phyloP scores from a whole-genome alignment of 2,797 vertebrate genomes.

The Thalassophryne amazonica region DNA sequence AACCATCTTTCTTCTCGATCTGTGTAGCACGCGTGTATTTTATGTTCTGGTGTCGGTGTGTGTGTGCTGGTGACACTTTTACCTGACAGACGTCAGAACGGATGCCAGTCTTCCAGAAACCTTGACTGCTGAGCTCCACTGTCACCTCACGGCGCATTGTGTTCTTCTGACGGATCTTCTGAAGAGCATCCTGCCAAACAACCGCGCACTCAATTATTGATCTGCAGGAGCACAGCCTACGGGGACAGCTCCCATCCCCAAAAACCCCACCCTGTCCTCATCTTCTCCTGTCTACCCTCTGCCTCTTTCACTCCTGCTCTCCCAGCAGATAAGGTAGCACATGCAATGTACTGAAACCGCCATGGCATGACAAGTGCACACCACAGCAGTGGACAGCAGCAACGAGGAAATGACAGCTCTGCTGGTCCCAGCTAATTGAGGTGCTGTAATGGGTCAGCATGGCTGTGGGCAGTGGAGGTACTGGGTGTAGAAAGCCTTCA shows the following conservation, averaged over 20 bases:
- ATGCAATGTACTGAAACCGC: conserved; percentile 56
- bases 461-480: conserved; percentile 20
- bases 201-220: conserved; percentile 65
- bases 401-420: conserved; percentile 40
- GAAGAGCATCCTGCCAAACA: conserved; percentile 88
- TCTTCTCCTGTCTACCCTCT: neutral
- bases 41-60: neutral
- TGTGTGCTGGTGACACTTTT: conserved; percentile 2
- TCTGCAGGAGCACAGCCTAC: conserved; percentile 34
- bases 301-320: neutral
- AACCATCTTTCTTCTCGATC: too few species aligned
- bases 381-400: conserved; percentile 17
- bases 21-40: too few species aligned
- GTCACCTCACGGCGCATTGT: conserved; percentile 98
- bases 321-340: conserved; percentile 27
- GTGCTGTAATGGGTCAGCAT: conserved; percentile 25
- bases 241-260: conserved; percentile 37
- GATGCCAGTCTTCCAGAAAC: conserved; percentile 98
- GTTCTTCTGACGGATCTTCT: conserved; percentile 99
- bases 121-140: conserved; percentile 96
- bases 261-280: neutral
- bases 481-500: conserved; percentile 15
- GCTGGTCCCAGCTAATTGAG: conserved; percentile 47
- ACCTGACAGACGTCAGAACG: conserved; percentile 98
- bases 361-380: conserved; percentile 7